These are phyloP conservation scores for Dromiciops gliroides DNA, from an alignment of 2,113 vertebrate species.

Conservation along the genomic window DNA sequence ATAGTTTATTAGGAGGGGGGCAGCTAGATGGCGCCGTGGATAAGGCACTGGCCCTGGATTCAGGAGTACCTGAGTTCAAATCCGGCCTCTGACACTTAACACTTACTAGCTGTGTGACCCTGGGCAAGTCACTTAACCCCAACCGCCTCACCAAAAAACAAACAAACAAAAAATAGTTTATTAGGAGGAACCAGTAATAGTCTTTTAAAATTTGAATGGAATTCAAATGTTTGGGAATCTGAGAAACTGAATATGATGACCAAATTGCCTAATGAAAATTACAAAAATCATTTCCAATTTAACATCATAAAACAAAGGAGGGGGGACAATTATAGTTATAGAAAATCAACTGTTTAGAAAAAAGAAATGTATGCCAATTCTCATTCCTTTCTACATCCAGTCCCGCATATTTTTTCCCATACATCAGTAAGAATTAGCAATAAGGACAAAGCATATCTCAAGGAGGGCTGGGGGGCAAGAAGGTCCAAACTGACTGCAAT, in stretches of 20 bases:
- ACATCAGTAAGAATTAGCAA: background rate
- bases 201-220: background rate
- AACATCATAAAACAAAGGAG: background rate
- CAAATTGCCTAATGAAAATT: background rate
- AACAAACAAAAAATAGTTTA: too few species aligned
- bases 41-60: too few species aligned
- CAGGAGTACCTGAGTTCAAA: too few species aligned
- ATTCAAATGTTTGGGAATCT: constrained; percentile 19
- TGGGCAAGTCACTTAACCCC: too few species aligned
- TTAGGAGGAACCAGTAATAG: background rate
- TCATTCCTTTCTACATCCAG: background rate
- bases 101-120: too few species aligned
- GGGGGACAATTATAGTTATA: background rate
- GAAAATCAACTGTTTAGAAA: background rate
- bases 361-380: background rate
- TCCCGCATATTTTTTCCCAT: background rate
- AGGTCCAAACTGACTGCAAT: background rate
- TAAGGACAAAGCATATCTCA: background rate
- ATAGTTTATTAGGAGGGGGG: background rate
- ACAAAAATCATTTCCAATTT: background rate
- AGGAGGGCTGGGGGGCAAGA: background rate
- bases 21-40: too few species aligned
- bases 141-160: too few species aligned
- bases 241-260: constrained; percentile 1
- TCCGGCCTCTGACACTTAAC: too few species aligned